These are phyloP conservation scores for Astropecten irregularis DNA, from an alignment of 53 echinoderm and acorn worm genomes.

Conservation along the genomic window DNA sequence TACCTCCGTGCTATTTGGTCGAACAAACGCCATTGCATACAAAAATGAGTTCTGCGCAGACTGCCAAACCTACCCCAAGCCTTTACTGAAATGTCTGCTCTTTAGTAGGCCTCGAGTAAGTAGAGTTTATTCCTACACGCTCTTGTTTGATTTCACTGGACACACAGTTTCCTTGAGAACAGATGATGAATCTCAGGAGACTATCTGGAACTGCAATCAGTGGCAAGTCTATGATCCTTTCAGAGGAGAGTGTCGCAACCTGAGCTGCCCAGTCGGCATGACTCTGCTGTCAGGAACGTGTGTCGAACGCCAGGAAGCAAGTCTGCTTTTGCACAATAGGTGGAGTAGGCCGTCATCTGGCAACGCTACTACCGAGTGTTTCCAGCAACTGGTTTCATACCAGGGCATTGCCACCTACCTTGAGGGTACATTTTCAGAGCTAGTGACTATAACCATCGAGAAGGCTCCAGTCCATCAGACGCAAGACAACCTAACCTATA, in stretches of 20 bases:
- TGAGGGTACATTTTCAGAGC: no score
- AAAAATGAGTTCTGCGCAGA: slow-evolving; percentile 47
- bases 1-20: not conserved
- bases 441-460: no score
- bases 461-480: no score
- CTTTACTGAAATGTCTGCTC: no score
- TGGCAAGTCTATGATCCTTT: not conserved
- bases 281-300: not conserved
- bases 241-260: not conserved
- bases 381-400: not conserved
- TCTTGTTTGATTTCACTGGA: slow-evolving; percentile 9
- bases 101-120: no score
- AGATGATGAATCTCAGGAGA: not conserved
- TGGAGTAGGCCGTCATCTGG: not conserved
- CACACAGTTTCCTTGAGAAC: no score
- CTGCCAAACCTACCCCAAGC: no score
- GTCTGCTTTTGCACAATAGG: no score
- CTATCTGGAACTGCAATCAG: not conserved
- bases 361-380: not conserved
- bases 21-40: not conserved
- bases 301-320: no score
- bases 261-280: not conserved
- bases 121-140: not conserved
- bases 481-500: no score
- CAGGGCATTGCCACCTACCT: not conserved